phyloP scores from a whole-genome alignment of 2,113 vertebrate species.

The Trichomycterus rosablanca region DNA sequence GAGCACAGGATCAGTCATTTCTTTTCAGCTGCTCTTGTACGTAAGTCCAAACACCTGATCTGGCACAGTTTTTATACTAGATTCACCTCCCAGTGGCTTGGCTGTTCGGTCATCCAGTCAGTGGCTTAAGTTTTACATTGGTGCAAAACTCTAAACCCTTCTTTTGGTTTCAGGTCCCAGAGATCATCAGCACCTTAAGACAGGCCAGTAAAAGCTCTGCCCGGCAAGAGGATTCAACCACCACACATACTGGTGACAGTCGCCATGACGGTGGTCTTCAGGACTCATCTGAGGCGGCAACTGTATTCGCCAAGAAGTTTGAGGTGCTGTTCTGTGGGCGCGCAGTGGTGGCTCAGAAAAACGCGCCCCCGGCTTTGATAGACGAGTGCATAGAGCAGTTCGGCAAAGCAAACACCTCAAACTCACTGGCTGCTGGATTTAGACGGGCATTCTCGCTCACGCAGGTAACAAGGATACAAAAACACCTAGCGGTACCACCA shows the following conservation, averaged over 20 bases:
- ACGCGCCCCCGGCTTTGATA: slow-evolving; percentile 89
- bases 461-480: no score
- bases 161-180: slow-evolving; percentile 73
- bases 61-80: no score
- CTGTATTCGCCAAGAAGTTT: slow-evolving; percentile 89
- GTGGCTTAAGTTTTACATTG: no score
- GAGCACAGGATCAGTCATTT: no score
- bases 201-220: slow-evolving; percentile 88
- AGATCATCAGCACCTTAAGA: slow-evolving; percentile 92
- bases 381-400: slow-evolving; percentile 98
- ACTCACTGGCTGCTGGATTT: slow-evolving; percentile 40
- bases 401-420: slow-evolving; percentile 62
- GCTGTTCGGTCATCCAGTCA: no score
- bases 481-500: no score
- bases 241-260: slow-evolving; percentile 50
- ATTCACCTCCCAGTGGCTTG: no score
- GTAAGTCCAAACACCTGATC: no score
- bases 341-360: slow-evolving; percentile 87
- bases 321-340: slow-evolving; percentile 95
- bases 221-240: slow-evolving; percentile 77
- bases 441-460: slow-evolving; percentile 52
- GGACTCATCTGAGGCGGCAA: slow-evolving; percentile 65
- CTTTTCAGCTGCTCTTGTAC: no score
- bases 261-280: slow-evolving; percentile 50
- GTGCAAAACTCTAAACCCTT: slow-evolving; percentile 11